Evolutionary conservation across 2,797 vertebrate species (phyloP), one percentile per base, ranked within the genome.

Genomic region (Sebastiscus albofasciatus): DNA sequence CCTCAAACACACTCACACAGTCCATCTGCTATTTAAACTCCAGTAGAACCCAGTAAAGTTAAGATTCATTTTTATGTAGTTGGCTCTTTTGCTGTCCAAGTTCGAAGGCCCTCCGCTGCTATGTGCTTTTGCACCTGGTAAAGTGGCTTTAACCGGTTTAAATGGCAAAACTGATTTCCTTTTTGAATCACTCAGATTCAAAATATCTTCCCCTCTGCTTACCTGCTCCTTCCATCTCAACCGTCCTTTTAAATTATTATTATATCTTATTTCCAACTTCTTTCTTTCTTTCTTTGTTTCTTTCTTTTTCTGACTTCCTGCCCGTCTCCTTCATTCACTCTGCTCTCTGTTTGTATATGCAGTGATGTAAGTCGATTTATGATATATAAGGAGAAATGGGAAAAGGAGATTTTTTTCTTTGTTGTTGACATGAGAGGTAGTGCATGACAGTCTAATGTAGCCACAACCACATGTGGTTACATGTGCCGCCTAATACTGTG

Each of bases 11-110:
- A 73, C 79, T 73, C 81, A 67, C 76, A 61, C 13, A 75, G 58
- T 82, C 83, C 84, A 86, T 92, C 83, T 90, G 91, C 89, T 90
- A 70, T 89, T 89, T 92, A 89, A 93, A 90, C 89, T 93, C 80
- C 65, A 82, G 76, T 60, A 83, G 85, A 93, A 91, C 85, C 89
- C 89, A 80, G 87, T 93, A 93, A 93, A 94, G 74, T 83, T 80
- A n/a, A 71, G 79, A 88, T 88, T 85, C 27, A 34, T 77, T 87
- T 93, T 92, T 87, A 92, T 92, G 81, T 68, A 79, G 74, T 81
- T 72, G 83, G 86, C 87, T 84, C 67, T 79, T 79, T 72, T 66
- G 39, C 75, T 61, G 60, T 82, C 36, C 77, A 54, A 58, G 79
- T 83, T 83, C 55, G 22, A 74, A 84, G 81, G 71, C 82, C 71